Evolutionary conservation across 2,113 vertebrate genomes (phyloP).

Genomic region (Indri indri): DNA sequence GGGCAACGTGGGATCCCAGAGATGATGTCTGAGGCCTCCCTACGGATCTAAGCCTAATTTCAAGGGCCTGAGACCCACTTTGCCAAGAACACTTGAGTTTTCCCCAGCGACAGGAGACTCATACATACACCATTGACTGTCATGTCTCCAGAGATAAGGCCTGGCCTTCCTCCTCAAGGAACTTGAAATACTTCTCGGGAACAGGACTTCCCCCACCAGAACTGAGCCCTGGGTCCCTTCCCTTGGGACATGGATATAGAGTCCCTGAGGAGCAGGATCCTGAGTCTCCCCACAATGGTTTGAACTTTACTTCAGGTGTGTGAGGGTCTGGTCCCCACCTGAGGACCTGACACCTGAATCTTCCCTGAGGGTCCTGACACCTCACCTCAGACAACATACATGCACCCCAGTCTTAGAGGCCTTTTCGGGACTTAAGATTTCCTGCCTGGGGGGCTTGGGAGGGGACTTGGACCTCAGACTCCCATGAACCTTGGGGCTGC

Average conservation of each 20-base stretch:
- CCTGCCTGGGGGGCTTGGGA: neutral
- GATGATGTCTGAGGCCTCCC: neutral
- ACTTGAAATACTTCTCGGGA: neutral
- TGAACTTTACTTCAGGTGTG: neutral
- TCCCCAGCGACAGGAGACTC: neutral
- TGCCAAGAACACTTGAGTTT: slow-evolving; percentile 3
- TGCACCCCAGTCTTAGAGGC: neutral
- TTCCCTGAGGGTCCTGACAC: neutral
- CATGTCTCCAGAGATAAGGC: slow-evolving; percentile 14
- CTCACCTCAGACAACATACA: neutral
- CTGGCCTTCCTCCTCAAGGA: neutral
- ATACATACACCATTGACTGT: neutral
- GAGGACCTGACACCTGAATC: neutral
- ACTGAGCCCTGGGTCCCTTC: neutral
- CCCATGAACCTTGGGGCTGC: neutral
- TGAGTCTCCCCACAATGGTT: neutral
- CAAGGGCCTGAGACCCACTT: neutral
- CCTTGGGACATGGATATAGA: neutral
- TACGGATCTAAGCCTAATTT: neutral
- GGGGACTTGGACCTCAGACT: neutral
- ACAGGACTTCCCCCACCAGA: neutral
- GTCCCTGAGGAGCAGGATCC: neutral
- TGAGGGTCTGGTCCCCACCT: neutral
- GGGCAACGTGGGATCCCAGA: neutral
- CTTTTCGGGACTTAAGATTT: slow-evolving; percentile 26